These are phyloP conservation scores for Lasius platythorax DNA, from an alignment of 2,888 invertebrate genomes.

Conservation along the genomic window DNA sequence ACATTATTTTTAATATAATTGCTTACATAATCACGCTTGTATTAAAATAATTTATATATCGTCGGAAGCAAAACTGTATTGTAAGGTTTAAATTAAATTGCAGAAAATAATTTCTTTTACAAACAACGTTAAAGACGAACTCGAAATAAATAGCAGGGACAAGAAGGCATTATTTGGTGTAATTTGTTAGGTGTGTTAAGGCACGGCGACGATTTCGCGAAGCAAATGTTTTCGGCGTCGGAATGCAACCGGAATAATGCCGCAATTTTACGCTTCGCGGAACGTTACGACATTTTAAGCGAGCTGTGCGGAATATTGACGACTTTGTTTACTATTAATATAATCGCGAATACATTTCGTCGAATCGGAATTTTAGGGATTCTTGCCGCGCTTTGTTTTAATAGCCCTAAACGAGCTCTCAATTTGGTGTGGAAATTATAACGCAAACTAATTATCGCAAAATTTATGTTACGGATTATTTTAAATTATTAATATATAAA, in stretches of 20 bases:
- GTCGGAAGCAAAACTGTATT: neutral
- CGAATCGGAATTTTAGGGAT: neutral
- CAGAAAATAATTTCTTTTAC: neutral
- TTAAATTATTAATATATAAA: neutral
- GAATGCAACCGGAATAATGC: conserved; percentile 61
- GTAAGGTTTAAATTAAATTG: neutral
- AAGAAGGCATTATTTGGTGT: neutral
- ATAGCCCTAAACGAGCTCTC: neutral
- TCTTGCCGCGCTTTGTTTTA: neutral
- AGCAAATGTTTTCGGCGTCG: conserved; percentile 53
- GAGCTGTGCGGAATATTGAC: conserved; percentile 57
- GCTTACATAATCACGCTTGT: neutral
- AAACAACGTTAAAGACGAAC: neutral
- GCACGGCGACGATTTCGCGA: conserved; percentile 29
- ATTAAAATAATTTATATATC: neutral
- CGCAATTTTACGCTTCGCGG: conserved; percentile 55
- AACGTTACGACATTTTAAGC: conserved; percentile 43
- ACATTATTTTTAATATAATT: neutral
- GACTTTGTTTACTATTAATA: conserved; percentile 45
- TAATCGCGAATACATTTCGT: neutral
- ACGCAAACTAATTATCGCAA: neutral
- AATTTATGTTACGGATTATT: neutral
- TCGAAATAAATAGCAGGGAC: neutral
- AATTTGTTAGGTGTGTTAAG: conserved; percentile 8
- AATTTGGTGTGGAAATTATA: neutral